Conservation (phyloP, 2,797 vertebrate species). For the Notolepis coatsorum region DNA sequence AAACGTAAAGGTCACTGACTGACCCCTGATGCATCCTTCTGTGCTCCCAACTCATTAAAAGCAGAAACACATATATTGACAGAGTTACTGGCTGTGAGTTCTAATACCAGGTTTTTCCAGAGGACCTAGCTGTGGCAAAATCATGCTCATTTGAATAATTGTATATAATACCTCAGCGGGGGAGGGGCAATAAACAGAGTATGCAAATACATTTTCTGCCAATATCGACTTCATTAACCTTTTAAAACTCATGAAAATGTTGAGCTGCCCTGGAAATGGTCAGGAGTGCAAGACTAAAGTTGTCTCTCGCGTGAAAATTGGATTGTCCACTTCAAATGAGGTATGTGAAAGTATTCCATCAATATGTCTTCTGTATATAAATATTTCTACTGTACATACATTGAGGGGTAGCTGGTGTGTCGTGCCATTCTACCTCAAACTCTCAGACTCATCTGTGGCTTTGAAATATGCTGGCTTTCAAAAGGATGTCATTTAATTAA, state of each 20-base stretch:
- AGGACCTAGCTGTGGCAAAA: conserved; percentile 29
- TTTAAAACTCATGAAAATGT: conserved; percentile 40
- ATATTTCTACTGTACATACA: no score
- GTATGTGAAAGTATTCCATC: not conserved
- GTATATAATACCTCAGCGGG: conserved; percentile 38
- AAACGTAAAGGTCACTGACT: not conserved
- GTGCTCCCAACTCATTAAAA: not conserved
- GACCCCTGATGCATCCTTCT: not conserved
- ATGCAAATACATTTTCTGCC: conserved; percentile 48
- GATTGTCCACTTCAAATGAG: conserved; percentile 19
- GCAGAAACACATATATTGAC: conserved; percentile 26
- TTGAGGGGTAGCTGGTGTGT: no score
- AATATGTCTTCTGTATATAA: no score
- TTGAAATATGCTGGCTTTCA: no score
- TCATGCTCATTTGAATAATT: conserved; percentile 47
- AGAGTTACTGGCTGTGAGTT: conserved; percentile 19
- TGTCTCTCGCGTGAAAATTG: not conserved
- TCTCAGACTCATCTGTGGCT: no score
- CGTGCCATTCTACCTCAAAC: no score
- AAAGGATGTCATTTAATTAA: no score
- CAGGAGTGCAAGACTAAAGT: conserved; percentile 5
- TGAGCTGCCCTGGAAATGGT: conserved; percentile 21
- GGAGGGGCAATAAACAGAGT: conserved; percentile 40
- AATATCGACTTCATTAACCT: conserved; percentile 44
- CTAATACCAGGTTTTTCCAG: conserved; percentile 28